Conservation (phyloP, 2,113 vertebrate genomes). For the Seriola rivoliana region DNA sequence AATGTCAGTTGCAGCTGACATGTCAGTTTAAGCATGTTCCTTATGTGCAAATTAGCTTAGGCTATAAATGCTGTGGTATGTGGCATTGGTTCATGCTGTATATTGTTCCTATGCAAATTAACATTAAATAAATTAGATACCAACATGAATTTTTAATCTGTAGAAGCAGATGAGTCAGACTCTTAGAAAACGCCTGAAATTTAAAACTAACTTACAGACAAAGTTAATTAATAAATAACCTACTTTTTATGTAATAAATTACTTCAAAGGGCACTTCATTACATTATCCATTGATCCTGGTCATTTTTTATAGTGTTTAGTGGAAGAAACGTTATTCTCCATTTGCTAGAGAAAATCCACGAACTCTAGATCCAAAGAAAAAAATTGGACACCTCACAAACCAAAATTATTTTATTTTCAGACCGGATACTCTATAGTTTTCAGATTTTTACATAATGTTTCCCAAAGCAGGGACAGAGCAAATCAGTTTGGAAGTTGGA, state of each 20-base stretch:
- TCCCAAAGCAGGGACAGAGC: neutral
- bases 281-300: neutral
- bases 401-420: neutral
- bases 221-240: no score
- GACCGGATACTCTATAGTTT: neutral
- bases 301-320: neutral
- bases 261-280: neutral
- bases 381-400: neutral
- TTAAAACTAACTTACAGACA: no score
- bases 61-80: no score
- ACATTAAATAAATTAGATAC: no score
- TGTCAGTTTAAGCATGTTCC: neutral
- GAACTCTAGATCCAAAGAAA: neutral
- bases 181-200: no score
- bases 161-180: no score
- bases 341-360: neutral
- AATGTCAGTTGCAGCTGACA: no score
- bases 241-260: neutral
- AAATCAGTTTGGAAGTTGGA: constrained; percentile 14
- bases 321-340: no score
- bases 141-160: no score
- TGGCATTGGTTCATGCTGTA: no score
- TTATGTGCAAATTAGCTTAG: neutral
- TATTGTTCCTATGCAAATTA: no score
- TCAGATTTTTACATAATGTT: neutral